Conservation (phyloP, 2,797 vertebrate species). For the Phoeniculus purpureus region DNA sequence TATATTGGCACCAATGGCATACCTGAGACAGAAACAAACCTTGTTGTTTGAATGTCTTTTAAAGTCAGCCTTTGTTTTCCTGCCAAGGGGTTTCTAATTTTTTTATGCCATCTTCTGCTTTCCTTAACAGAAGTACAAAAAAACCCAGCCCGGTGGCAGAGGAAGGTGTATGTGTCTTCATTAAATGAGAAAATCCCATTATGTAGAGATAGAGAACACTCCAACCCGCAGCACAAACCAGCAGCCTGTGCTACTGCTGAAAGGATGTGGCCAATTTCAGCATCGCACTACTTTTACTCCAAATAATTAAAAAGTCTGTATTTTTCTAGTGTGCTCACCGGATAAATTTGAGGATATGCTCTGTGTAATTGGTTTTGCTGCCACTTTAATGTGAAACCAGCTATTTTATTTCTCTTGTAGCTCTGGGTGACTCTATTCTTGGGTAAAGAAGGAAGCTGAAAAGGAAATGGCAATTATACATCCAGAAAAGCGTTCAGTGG, state of each 20-base stretch:
- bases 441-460: background rate
- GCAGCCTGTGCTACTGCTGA: background rate
- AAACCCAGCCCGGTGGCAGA: background rate
- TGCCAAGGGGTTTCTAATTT: background rate
- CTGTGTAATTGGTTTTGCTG: background rate
- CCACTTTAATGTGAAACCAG: background rate
- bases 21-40: background rate
- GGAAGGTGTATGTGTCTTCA: background rate
- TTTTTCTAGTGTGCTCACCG: background rate
- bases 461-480: background rate
- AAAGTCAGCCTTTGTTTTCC: background rate
- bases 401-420: background rate
- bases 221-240: background rate
- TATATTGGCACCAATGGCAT: background rate
- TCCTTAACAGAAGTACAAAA: background rate
- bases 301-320: background rate
- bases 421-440: background rate
- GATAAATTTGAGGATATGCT: background rate
- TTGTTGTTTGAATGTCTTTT: background rate
- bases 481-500: background rate
- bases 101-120: background rate
- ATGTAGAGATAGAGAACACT: background rate
- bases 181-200: background rate
- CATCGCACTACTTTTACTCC: background rate
- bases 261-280: background rate